Base-by-base conservation (phyloP, 1,140 invertebrate species). In the Ips nitidus region DNA sequence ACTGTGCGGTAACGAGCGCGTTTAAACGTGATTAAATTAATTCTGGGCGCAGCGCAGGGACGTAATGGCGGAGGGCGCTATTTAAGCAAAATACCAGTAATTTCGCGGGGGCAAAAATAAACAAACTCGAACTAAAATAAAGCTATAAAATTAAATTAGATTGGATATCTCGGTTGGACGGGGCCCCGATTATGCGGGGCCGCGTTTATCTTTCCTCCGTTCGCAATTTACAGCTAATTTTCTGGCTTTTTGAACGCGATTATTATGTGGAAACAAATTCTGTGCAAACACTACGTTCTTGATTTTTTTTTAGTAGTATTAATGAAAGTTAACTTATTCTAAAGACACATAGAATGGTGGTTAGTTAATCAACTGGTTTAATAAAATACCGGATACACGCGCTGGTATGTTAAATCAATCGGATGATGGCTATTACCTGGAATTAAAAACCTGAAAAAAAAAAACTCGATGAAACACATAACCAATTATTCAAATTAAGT, bases 141-240 rank as follows among this genome's bases (percentile, higher is more conserved):
- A 68, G 66, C 66, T 60, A 68, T 68, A 68, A 68, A 68, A 68
- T 68, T 68, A 68, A 68, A 68, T 68, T 68, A 68, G 66, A 68
- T 68, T 68, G 66, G 57, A 66, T 57, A 66, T 66, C 64, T 66
- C 41, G 64, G 47, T 66, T 41, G 57, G 8, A 38, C 41, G 41
- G 41, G 22, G 22, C 22, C 22, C 22, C 66, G 66, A 66, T 66
- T 66, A 66, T 58, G 39, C 52, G 64, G 39, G 55, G 36, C 66
- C 6, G 41, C 47, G 66, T 68, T 68, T 68, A 68, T 68, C 66
- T 68, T 60, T 52, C n/a, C 40, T 22, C 56, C 36, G 60, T 43
- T 60, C 66, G 64, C 64, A 66, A 66, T 66, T 66, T 68, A 60
- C 66, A 60, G 57, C 66, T 68, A 68, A 68, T 68, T 68, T 60